Evolutionary conservation across 2,113 vertebrate genomes (phyloP).

Genomic region (Eleginops maclovinus): DNA sequence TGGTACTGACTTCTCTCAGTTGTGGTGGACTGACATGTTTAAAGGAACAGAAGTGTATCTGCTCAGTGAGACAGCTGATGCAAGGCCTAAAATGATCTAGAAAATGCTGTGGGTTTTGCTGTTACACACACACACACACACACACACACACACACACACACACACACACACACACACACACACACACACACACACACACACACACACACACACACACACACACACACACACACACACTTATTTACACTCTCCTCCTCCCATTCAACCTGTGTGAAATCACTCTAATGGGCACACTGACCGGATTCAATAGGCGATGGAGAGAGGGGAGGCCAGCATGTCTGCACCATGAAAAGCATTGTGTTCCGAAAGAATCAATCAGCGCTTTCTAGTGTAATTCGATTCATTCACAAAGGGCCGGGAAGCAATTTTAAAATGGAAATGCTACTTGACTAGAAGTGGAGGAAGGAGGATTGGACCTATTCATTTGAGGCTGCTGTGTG

Average conservation of each 20-base stretch:
- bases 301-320: slow-evolving; percentile 69
- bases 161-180: slow-evolving; percentile 47
- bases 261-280: slow-evolving; percentile 71
- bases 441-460: slow-evolving; percentile 79
- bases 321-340: slow-evolving; percentile 64
- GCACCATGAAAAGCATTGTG: slow-evolving; percentile 82
- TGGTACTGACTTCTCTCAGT: too few relatives aligned
- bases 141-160: slow-evolving; percentile 37
- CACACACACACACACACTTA: slow-evolving; percentile 51
- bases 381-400: slow-evolving; percentile 84
- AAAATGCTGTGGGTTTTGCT: slow-evolving; percentile 9
- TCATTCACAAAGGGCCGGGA: slow-evolving; percentile 84
- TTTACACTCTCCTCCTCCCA: slow-evolving; percentile 61
- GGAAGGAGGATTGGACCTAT: slow-evolving; percentile 46
- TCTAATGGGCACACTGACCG: slow-evolving; percentile 77
- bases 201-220: slow-evolving; percentile 42
- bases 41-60: too few relatives aligned
- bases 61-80: background rate
- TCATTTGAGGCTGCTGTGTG: slow-evolving; percentile 55
- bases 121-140: slow-evolving; percentile 35
- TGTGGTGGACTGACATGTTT: too few relatives aligned
- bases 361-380: slow-evolving; percentile 85
- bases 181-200: slow-evolving; percentile 34
- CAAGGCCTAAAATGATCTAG: background rate
- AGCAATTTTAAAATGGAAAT: slow-evolving; percentile 86